Conservation (phyloP, 2,113 vertebrate species). For the Pampusana beccarii region DNA sequence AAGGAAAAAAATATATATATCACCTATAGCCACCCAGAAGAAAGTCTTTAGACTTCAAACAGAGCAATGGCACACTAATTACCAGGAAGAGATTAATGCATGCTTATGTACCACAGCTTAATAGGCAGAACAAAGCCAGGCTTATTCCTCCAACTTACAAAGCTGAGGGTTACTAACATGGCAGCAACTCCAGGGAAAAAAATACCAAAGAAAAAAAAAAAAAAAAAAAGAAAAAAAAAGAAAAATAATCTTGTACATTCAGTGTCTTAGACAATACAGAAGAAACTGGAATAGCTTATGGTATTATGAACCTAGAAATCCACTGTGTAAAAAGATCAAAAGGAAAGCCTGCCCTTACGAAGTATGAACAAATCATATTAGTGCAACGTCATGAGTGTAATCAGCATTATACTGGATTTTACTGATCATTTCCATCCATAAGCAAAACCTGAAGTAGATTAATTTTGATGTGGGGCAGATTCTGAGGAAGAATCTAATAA, state of each 20-base stretch:
- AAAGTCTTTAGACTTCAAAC: not conserved
- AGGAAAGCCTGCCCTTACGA: not conserved
- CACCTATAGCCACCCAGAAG: not conserved
- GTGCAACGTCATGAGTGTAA: not conserved
- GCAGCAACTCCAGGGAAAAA: not conserved
- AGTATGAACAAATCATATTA: not conserved
- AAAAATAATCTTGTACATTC: not conserved
- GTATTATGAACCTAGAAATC: constrained; percentile 21
- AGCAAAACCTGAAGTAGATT: not conserved
- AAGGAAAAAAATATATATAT: not conserved
- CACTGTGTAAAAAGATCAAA: constrained; percentile 1
- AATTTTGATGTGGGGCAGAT: not conserved
- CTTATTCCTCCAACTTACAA: not conserved
- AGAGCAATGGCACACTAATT: not conserved
- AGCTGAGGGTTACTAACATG: not conserved
- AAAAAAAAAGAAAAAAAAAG: too few relatives aligned
- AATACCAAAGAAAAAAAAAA: too few relatives aligned
- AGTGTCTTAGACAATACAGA: not conserved
- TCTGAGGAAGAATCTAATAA: constrained; percentile 28
- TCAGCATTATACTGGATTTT: constrained; percentile 3
- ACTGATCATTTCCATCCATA: not conserved
- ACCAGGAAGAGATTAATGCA: not conserved
- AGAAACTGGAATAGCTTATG: not conserved
- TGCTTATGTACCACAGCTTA: not conserved
- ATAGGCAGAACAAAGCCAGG: not conserved